phyloP scores from a whole-genome alignment of 2,113 vertebrate species.

The Cebidichthys violaceus region DNA sequence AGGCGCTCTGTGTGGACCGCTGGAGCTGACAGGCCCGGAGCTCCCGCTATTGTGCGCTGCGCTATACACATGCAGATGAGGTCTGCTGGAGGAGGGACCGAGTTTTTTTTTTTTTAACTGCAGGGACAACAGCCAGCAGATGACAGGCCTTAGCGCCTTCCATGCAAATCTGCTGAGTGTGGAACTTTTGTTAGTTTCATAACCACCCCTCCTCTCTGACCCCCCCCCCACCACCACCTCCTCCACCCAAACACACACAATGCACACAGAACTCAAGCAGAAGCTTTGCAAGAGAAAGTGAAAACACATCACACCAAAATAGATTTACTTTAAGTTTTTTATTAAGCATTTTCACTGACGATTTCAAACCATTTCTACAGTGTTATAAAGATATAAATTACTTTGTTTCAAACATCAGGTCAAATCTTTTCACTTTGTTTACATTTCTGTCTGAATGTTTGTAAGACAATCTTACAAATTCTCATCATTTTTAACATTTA shows the following conservation, averaged over 20 bases:
- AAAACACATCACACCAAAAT: slow-evolving; percentile 25
- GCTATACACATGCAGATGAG: slow-evolving; percentile 84
- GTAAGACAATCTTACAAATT: slow-evolving; percentile 35
- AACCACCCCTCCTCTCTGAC: not conserved
- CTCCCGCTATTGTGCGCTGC: slow-evolving; percentile 74
- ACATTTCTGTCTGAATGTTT: slow-evolving; percentile 21
- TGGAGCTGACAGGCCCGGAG: slow-evolving; percentile 75
- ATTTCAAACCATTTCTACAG: slow-evolving; percentile 10
- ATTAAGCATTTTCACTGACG: slow-evolving; percentile 45
- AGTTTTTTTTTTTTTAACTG: not conserved
- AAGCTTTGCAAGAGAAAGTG: slow-evolving; percentile 27
- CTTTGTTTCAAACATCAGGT: slow-evolving; percentile 39
- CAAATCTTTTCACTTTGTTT: slow-evolving; percentile 25
- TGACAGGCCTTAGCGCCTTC: slow-evolving; percentile 58
- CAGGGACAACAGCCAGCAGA: slow-evolving; percentile 58
- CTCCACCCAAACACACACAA: slow-evolving; percentile 8
- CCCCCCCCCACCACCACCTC: not conserved
- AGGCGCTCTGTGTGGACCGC: slow-evolving; percentile 72
- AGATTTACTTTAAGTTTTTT: slow-evolving; percentile 26
- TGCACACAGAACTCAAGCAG: not conserved
- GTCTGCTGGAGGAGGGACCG: slow-evolving; percentile 37
- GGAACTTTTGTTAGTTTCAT: slow-evolving; percentile 42
- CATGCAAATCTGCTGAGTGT: slow-evolving; percentile 59
- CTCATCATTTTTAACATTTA: slow-evolving; percentile 25
- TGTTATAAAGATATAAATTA: slow-evolving; percentile 18